Percentiles rank a stretch among this genome's conserved stretches.
Evolutionary conservation across 2,888 invertebrate genomes (phyloP).

Genomic region (Clistopyga incitator): DNA sequence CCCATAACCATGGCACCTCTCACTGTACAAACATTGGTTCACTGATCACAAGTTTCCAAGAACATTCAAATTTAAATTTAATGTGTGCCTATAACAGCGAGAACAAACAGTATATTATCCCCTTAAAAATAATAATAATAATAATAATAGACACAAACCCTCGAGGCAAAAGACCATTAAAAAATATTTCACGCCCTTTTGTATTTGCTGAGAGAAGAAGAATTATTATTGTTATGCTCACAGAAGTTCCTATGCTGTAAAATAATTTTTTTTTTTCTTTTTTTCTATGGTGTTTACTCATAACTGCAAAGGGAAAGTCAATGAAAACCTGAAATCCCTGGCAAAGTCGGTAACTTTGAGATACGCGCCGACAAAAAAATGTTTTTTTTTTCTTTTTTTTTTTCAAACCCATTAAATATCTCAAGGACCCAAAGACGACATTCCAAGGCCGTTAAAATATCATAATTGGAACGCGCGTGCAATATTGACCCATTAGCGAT

Average conservation of each 20-base stretch:
- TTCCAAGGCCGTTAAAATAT: constrained; percentile 45
- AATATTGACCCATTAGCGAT: constrained; percentile 63
- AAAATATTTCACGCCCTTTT: constrained; percentile 24
- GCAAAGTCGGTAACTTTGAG: constrained; percentile 5
- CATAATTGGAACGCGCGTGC: constrained; percentile 47
- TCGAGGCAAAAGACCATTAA: background rate
- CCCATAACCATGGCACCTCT: background rate
- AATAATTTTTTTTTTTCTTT: constrained; percentile 8
- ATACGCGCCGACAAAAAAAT: constrained; percentile 38
- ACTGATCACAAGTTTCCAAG: constrained; percentile 7
- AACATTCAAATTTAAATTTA: constrained; percentile 36
- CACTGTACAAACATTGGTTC: background rate
- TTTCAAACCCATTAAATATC: constrained; percentile 13
- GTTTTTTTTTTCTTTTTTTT: too few species aligned
- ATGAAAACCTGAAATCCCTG: background rate
- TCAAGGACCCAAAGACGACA: background rate
- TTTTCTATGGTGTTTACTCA: constrained; percentile 12
- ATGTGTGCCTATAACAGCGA: background rate
- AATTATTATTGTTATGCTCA: background rate
- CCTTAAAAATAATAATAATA: background rate
- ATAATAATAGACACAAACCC: background rate
- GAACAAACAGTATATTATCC: constrained; percentile 27
- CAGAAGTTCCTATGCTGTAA: too few species aligned
- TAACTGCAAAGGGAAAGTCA: background rate
- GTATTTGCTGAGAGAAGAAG: constrained; percentile 20